These are phyloP conservation scores for Cladopsammia gracilis DNA, from an alignment of 64 coral and sea anemone genomes.

Conservation along the genomic window DNA sequence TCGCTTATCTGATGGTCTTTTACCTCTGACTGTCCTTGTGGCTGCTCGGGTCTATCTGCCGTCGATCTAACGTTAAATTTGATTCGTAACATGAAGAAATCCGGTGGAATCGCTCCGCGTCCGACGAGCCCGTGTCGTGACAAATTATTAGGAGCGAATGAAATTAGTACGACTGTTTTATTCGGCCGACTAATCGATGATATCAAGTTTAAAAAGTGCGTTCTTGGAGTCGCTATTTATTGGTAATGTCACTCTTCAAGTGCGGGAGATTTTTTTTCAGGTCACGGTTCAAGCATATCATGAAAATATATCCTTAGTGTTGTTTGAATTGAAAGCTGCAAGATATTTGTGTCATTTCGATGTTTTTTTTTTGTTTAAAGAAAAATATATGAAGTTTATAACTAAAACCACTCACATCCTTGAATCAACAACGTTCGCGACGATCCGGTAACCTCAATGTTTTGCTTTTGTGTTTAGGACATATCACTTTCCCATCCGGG, in stretches of 20 bases:
- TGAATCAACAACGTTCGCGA: no score
- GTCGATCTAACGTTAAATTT: constrained; percentile 61
- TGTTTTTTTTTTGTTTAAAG: no score
- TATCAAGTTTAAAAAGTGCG: constrained; percentile 46
- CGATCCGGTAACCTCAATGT: no score
- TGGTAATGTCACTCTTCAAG: constrained; percentile 44
- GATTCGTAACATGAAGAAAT: constrained; percentile 41
- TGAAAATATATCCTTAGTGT: background rate
- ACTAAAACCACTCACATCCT: no score
- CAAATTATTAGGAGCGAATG: background rate
- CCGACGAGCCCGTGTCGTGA: constrained; percentile 10
- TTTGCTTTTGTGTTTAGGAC: no score
- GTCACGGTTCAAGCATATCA: constrained; percentile 25
- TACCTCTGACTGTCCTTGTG: constrained; percentile 37
- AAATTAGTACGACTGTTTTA: constrained; percentile 21
- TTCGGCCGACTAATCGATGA: constrained; percentile 18
- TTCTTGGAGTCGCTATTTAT: constrained; percentile 24
- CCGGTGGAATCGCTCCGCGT: background rate
- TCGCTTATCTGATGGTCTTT: constrained; percentile 41
- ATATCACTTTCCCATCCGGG: no score
- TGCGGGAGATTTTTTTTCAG: background rate
- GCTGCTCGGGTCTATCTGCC: constrained; percentile 10
- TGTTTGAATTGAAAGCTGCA: background rate
- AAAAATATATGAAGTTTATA: no score
- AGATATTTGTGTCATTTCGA: background rate